Conservation (phyloP, 2,113 vertebrate species). For the Chaetodon trifascialis region DNA sequence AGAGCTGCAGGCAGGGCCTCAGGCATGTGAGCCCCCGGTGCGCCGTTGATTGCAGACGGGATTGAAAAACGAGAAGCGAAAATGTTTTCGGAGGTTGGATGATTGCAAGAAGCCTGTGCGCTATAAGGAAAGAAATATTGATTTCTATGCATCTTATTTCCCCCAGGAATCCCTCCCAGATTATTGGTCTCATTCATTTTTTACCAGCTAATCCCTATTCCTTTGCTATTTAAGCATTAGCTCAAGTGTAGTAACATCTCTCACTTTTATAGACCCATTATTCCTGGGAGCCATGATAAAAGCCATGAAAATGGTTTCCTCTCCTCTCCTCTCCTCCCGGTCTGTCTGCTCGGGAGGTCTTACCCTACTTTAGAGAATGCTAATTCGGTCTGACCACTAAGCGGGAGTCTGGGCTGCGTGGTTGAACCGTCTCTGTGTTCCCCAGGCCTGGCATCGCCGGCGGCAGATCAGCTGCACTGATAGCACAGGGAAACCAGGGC, state of each 20-base stretch:
- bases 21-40: constrained; percentile 24
- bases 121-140: background rate
- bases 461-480: constrained; percentile 79
- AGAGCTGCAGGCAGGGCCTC: constrained; percentile 59
- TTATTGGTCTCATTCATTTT: constrained; percentile 57
- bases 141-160: constrained; percentile 5
- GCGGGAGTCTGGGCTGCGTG: constrained; percentile 70
- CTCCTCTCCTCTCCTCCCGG: background rate
- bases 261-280: constrained; percentile 31
- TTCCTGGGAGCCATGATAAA: constrained; percentile 31
- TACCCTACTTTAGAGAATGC: constrained; percentile 71
- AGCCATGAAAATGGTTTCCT: constrained; percentile 38
- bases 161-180: constrained; percentile 8
- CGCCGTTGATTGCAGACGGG: constrained; percentile 16
- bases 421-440: constrained; percentile 77
- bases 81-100: constrained; percentile 6
- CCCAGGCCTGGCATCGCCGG: constrained; percentile 64
- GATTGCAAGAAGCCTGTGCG: background rate
- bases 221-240: constrained; percentile 29
- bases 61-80: constrained; percentile 13
- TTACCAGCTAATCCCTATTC: constrained; percentile 33
- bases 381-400: constrained; percentile 79
- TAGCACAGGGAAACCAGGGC: constrained; percentile 78
- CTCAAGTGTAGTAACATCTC: constrained; percentile 44
- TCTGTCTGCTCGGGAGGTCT: constrained; percentile 60